A percentile compares a stretch with the other conserved stretches of the same genome.
These are phyloP conservation scores for Polypedilum pembai DNA, from an alignment of 1,140 invertebrate species.

Conservation along the genomic window DNA sequence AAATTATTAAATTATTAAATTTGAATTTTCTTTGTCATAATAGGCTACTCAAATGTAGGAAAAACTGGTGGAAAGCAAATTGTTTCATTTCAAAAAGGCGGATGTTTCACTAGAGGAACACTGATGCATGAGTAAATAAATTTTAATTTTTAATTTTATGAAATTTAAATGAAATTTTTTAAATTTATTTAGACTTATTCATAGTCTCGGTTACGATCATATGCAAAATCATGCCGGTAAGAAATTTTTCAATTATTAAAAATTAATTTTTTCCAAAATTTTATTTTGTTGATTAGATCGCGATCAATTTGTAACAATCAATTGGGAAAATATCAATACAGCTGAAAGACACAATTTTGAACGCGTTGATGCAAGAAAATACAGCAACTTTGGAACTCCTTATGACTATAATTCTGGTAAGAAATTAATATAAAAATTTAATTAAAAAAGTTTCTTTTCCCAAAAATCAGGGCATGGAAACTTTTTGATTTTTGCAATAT, in stretches of 20 bases:
- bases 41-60: background rate
- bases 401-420: conserved; percentile 76
- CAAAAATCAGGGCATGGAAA: too few relatives aligned
- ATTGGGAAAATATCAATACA: conserved; percentile 58
- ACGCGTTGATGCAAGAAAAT: conserved; percentile 50
- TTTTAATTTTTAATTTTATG: too few relatives aligned
- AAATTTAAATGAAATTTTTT: too few relatives aligned
- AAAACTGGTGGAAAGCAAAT: conserved; percentile 1
- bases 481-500: too few relatives aligned
- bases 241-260: too few relatives aligned
- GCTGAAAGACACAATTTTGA: conserved; percentile 56
- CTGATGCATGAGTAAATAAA: conserved; percentile 42
- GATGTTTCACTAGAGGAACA: background rate
- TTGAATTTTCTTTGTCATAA: too few relatives aligned
- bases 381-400: conserved; percentile 52
- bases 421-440: conserved; percentile 65
- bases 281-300: conserved; percentile 48
- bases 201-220: conserved; percentile 76
- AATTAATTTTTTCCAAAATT: too few relatives aligned
- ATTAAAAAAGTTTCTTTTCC: conserved; percentile 30
- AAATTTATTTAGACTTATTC: conserved; percentile 80
- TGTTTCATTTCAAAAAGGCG: background rate
- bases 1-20: too few relatives aligned
- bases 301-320: conserved; percentile 62
- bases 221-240: conserved; percentile 64